Conservation (phyloP, 1,140 invertebrate genomes). For the Trissolcus basalis region DNA sequence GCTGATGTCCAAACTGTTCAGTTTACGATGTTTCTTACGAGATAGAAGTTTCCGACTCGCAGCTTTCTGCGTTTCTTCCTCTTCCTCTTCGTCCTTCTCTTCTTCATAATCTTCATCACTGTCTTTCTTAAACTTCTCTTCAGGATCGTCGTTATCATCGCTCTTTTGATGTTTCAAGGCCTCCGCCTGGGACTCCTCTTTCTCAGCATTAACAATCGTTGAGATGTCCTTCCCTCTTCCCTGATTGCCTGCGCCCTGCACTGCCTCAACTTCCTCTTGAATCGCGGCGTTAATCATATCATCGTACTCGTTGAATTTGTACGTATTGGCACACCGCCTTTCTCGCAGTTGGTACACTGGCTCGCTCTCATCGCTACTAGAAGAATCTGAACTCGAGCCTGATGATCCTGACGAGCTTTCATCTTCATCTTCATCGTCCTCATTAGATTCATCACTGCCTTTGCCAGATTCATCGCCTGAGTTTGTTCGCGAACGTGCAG, state of each 20-base stretch:
- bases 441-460: constrained; percentile 65
- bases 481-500: constrained; percentile 54
- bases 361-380: constrained; percentile 80
- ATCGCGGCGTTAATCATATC: constrained; percentile 95
- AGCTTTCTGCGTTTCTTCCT: constrained; percentile 65
- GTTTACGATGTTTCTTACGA: constrained; percentile 83
- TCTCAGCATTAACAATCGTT: constrained; percentile 89
- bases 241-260: constrained; percentile 85
- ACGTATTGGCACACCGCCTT: constrained; percentile 85
- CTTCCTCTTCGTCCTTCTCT: constrained; percentile 76
- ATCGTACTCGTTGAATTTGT: constrained; percentile 93
- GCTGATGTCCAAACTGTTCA: constrained; percentile 88
- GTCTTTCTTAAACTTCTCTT: constrained; percentile 74
- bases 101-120: constrained; percentile 74
- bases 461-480: constrained; percentile 55
- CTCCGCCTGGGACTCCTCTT: constrained; percentile 79
- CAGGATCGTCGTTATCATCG: constrained; percentile 71
- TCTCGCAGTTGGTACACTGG: constrained; percentile 89
- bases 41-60: constrained; percentile 66
- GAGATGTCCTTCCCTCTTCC: constrained; percentile 92
- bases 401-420: constrained; percentile 65
- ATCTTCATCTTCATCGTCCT: constrained; percentile 51
- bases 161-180: constrained; percentile 51
- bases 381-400: constrained; percentile 72
- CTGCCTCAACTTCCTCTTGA: constrained; percentile 85